A percentile compares a stretch with the other conserved stretches of the same genome.
Evolutionary conservation across 1,140 invertebrate genomes (phyloP).

Genomic region (Trichomalopsis sarcophagae): DNA sequence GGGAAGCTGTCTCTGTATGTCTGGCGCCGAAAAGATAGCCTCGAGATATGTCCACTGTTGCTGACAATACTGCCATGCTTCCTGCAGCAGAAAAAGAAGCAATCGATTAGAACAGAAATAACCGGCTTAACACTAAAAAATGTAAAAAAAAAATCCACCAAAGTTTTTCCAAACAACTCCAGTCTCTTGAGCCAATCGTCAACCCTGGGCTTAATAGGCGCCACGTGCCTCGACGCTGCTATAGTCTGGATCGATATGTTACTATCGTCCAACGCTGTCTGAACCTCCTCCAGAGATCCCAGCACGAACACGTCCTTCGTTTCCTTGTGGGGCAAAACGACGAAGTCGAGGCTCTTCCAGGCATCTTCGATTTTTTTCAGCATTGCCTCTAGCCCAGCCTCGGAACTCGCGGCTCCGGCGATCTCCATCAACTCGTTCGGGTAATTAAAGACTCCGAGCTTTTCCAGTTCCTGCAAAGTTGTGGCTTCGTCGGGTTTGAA

Average conservation of each 20-base stretch:
- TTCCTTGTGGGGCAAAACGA: slow-evolving; percentile 85
- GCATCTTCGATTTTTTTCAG: slow-evolving; percentile 88
- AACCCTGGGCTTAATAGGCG: slow-evolving; percentile 86
- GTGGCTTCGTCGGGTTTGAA: slow-evolving; percentile 81
- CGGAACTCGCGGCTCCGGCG: slow-evolving; percentile 88
- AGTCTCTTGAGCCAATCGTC: slow-evolving; percentile 87
- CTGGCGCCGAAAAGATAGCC: slow-evolving; percentile 91
- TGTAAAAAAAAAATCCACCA: slow-evolving; percentile 74
- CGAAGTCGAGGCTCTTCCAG: slow-evolving; percentile 88
- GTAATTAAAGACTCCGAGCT: slow-evolving; percentile 83
- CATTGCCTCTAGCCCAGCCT: slow-evolving; percentile 85
- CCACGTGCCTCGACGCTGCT: slow-evolving; percentile 87
- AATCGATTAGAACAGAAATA: background rate
- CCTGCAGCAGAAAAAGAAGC: slow-evolving; percentile 73
- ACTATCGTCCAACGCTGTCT: slow-evolving; percentile 87
- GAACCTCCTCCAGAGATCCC: slow-evolving; percentile 88
- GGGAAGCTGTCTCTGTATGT: slow-evolving; percentile 91
- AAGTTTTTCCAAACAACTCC: slow-evolving; percentile 84
- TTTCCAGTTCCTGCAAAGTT: slow-evolving; percentile 81
- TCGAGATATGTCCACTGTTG: slow-evolving; percentile 91
- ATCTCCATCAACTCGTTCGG: slow-evolving; percentile 87
- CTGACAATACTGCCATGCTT: slow-evolving; percentile 90
- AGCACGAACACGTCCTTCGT: slow-evolving; percentile 88
- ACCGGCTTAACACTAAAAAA: background rate
- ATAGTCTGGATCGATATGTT: slow-evolving; percentile 91